Conservation (phyloP, 2,113 vertebrate species). For the Theristicus caerulescens region DNA sequence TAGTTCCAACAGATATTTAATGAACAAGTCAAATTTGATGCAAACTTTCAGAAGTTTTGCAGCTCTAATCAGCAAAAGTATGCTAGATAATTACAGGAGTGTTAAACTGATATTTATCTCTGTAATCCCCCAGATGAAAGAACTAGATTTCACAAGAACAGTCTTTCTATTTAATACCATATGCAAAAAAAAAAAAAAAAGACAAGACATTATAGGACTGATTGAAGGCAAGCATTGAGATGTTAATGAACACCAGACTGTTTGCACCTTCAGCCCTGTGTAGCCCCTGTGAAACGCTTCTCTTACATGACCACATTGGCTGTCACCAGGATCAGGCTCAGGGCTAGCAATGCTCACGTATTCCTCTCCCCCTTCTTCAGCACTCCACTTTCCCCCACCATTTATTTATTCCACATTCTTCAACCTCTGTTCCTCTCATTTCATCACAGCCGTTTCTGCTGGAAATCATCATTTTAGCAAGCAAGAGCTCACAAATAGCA, state of each 20-base stretch:
- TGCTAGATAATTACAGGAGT: slow-evolving; percentile 37
- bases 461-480: neutral
- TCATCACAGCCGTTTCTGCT: neutral
- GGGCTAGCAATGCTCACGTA: neutral
- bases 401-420: neutral
- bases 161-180: neutral
- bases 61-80: slow-evolving; percentile 44
- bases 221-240: neutral
- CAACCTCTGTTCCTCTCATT: neutral
- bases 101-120: slow-evolving; percentile 25
- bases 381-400: neutral
- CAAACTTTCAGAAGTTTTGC: slow-evolving; percentile 13
- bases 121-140: slow-evolving; percentile 52
- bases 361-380: neutral
- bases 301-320: neutral
- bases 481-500: neutral
- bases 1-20: slow-evolving; percentile 19
- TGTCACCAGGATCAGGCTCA: neutral
- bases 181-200: slow-evolving; percentile 11
- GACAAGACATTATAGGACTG: neutral
- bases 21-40: slow-evolving; percentile 39
- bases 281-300: neutral
- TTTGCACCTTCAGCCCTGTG: neutral
- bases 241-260: neutral
- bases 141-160: slow-evolving; percentile 24